Evolutionary conservation across 53 echinoderm and acorn worm genomes (phyloP).

Genomic region (Luidia sarsii): DNA sequence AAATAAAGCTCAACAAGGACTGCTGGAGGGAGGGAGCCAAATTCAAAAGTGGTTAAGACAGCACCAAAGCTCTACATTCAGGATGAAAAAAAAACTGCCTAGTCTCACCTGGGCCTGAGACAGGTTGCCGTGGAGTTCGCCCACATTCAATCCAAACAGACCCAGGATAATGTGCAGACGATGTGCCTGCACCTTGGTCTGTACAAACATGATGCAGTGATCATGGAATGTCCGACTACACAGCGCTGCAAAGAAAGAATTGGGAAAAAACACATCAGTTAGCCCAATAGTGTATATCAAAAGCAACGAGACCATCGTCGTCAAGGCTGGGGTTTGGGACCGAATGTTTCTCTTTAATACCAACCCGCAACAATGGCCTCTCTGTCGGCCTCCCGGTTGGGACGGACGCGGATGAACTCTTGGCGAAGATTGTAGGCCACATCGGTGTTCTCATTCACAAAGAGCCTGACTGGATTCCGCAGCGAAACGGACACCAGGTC

Average conservation of each 20-base stretch:
- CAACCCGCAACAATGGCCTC: conserved; percentile 91
- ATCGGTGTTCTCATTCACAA: conserved; percentile 99
- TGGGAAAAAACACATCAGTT: neutral
- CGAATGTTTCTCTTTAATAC: neutral
- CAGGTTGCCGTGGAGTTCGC: conserved; percentile 95
- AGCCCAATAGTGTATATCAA: too few relatives aligned
- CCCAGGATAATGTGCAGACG: conserved; percentile 91
- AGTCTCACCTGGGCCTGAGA: conserved; percentile 79
- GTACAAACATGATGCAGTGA: conserved; percentile 98
- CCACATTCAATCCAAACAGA: conserved; percentile 88
- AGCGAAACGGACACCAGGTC: conserved; percentile 93
- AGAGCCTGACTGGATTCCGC: conserved; percentile 86
- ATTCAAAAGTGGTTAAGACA: too few relatives aligned
- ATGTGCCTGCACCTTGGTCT: conserved; percentile 95
- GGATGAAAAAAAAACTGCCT: neutral
- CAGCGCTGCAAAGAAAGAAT: conserved; percentile 62
- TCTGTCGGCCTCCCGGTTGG: conserved; percentile 87
- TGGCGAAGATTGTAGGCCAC: conserved; percentile 95
- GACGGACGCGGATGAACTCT: conserved; percentile 88
- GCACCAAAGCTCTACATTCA: too few relatives aligned
- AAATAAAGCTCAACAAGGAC: neutral
- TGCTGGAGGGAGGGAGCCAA: too few relatives aligned
- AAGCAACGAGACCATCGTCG: too few relatives aligned
- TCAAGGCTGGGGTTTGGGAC: too few relatives aligned
- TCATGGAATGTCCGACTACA: conserved; percentile 95